phyloP scores from a whole-genome alignment of 1,140 invertebrate genomes.

The Sitophilus oryzae region DNA sequence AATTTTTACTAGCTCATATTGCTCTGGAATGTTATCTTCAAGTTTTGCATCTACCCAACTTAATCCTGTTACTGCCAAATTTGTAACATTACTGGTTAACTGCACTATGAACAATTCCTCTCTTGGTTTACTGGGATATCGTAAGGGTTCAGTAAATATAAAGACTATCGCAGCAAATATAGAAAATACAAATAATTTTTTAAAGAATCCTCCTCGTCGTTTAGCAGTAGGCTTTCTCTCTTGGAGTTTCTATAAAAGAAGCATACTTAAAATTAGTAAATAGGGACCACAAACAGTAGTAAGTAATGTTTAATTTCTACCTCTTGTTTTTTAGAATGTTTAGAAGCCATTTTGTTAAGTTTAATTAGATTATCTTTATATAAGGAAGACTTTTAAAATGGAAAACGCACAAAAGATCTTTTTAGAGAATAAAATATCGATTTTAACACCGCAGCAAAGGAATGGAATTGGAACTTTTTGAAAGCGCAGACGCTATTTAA shows the following conservation, averaged over 20 bases:
- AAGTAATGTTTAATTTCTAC: neutral
- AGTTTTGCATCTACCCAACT: constrained; percentile 43
- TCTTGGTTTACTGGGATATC: constrained; percentile 2
- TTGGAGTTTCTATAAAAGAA: constrained; percentile 34
- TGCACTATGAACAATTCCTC: constrained; percentile 13
- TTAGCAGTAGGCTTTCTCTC: constrained; percentile 15
- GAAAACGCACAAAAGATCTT: neutral
- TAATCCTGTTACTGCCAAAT: constrained; percentile 42
- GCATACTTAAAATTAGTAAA: constrained; percentile 7
- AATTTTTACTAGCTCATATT: constrained; percentile 46
- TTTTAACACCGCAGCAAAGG: neutral
- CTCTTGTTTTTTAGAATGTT: constrained; percentile 13
- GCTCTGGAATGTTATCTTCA: constrained; percentile 60
- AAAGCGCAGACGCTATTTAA: constrained; percentile 5
- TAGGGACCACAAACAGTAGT: neutral
- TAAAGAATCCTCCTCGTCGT: constrained; percentile 27
- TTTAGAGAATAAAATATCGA: neutral
- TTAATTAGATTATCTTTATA: neutral
- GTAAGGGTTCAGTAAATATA: constrained; percentile 14
- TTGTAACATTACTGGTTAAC: constrained; percentile 12
- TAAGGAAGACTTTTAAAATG: neutral
- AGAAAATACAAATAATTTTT: constrained; percentile 12
- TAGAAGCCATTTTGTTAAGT: constrained; percentile 11
- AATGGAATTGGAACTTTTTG: too few species aligned
- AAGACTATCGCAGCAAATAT: constrained; percentile 21